Conservation (phyloP, 2,888 invertebrate species). For the Stictocephala bisonia region DNA sequence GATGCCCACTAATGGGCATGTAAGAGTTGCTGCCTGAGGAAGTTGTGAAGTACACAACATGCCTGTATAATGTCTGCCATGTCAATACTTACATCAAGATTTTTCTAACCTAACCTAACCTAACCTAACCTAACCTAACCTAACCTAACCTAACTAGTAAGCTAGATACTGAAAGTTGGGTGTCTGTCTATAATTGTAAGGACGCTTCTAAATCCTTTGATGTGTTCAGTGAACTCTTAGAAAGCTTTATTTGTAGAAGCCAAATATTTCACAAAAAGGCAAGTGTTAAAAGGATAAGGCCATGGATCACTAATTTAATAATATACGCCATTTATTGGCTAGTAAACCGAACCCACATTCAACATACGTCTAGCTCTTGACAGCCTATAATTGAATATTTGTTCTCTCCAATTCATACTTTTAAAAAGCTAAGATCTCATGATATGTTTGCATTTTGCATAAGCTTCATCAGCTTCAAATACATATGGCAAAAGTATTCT, state of each 20-base stretch:
- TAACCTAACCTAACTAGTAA: slow-evolving; percentile 3
- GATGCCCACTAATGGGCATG: no score
- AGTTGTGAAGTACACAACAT: no score
- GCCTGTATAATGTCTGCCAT: no score
- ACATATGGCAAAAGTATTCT: slow-evolving; percentile 3
- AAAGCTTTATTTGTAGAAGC: no score
- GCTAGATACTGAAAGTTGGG: no score
- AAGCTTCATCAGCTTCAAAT: slow-evolving; percentile 11
- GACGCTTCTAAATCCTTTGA: no score
- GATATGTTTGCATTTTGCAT: neutral
- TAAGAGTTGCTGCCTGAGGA: no score
- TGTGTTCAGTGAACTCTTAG: no score
- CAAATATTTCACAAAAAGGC: no score
- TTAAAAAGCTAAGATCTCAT: slow-evolving; percentile 19
- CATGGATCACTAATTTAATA: no score
- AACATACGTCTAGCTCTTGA: slow-evolving; percentile 25
- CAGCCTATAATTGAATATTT: slow-evolving; percentile 14
- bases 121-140: slow-evolving; percentile 2
- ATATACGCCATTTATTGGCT: slow-evolving; percentile 17
- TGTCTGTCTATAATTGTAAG: no score
- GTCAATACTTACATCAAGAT: neutral
- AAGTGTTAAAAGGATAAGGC: no score
- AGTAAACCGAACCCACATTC: slow-evolving; percentile 20
- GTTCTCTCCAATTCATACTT: neutral
- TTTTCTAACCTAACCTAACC: slow-evolving; percentile 1